phyloP scores from a whole-genome alignment of 2,797 vertebrate genomes.

The Aplochiton taeniatus region DNA sequence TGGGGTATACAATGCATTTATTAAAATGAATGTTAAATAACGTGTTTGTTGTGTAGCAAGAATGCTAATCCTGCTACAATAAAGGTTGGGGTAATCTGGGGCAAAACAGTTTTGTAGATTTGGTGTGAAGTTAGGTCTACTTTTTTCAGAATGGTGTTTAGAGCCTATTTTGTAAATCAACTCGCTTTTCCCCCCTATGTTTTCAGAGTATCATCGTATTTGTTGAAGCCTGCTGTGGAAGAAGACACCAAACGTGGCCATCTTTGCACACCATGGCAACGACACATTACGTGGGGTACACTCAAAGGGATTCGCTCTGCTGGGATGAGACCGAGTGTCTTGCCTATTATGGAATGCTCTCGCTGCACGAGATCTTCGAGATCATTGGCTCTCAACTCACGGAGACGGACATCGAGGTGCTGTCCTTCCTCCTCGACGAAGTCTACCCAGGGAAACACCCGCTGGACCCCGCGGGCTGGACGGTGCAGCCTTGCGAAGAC shows the following conservation, averaged over 20 bases:
- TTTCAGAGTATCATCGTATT: conserved; percentile 16
- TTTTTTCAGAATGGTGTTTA: not conserved
- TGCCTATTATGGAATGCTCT: conserved; percentile 87
- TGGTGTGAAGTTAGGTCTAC: too few species aligned
- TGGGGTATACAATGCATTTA: too few species aligned
- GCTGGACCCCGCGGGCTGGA: conserved; percentile 78
- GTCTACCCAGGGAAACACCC: conserved; percentile 72
- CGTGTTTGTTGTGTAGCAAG: too few species aligned
- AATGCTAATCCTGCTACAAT: too few species aligned
- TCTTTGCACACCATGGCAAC: conserved; percentile 60
- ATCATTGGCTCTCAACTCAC: conserved; percentile 89
- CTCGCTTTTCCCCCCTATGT: not conserved
- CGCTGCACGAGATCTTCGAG: conserved; percentile 87
- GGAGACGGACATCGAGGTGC: conserved; percentile 81
- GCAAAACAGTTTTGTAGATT: too few species aligned
- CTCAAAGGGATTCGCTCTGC: conserved; percentile 64
- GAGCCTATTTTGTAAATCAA: not conserved
- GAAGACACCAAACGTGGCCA: not conserved
- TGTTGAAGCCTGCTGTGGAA: conserved; percentile 18
- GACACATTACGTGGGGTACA: conserved; percentile 45
- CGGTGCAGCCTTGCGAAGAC: conserved; percentile 52
- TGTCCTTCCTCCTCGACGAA: conserved; percentile 88
- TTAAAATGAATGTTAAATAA: too few species aligned
- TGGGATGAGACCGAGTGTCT: conserved; percentile 90
- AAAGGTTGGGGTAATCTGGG: too few species aligned